A percentile compares a stretch with the other conserved stretches of the same genome.
Evolutionary conservation across 1,140 invertebrate genomes (phyloP).

Genomic region (Tetramorium simillimum): DNA sequence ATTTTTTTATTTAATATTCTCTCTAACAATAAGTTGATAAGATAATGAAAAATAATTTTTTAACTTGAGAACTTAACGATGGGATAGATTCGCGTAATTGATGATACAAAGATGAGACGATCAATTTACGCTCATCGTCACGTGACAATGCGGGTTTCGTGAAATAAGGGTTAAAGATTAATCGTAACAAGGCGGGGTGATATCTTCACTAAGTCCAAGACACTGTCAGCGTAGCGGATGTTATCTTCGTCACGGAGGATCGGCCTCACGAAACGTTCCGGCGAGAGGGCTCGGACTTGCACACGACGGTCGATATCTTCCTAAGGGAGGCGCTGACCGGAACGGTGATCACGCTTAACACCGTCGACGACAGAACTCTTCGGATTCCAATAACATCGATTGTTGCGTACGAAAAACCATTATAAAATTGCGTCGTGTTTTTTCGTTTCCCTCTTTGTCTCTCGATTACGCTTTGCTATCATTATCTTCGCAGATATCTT

Average conservation of each 20-base stretch:
- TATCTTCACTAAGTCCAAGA: slow-evolving; percentile 64
- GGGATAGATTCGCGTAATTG: not conserved
- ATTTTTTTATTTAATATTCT: not conserved
- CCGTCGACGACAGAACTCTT: slow-evolving; percentile 89
- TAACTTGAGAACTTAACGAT: not conserved
- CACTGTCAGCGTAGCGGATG: slow-evolving; percentile 87
- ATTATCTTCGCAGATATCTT: not conserved
- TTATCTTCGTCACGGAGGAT: slow-evolving; percentile 94
- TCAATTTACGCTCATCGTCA: not conserved
- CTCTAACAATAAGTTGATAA: not conserved
- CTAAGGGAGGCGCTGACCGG: slow-evolving; percentile 89
- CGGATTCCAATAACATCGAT: slow-evolving; percentile 90
- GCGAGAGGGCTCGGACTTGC: slow-evolving; percentile 90
- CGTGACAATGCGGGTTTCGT: not conserved
- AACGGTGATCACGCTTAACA: slow-evolving; percentile 87
- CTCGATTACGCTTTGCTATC: not conserved
- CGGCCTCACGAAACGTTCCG: slow-evolving; percentile 91
- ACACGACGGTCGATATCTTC: slow-evolving; percentile 87
- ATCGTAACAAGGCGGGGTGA: slow-evolving; percentile 46
- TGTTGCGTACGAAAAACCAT: slow-evolving; percentile 84
- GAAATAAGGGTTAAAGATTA: slow-evolving; percentile 38
- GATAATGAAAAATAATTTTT: not conserved
- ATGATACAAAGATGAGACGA: not conserved
- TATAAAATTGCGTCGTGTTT: slow-evolving; percentile 1
- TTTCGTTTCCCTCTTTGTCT: slow-evolving; percentile 1